phyloP scores from a whole-genome alignment of 2,797 vertebrate genomes.

The Pteropus rufus region DNA sequence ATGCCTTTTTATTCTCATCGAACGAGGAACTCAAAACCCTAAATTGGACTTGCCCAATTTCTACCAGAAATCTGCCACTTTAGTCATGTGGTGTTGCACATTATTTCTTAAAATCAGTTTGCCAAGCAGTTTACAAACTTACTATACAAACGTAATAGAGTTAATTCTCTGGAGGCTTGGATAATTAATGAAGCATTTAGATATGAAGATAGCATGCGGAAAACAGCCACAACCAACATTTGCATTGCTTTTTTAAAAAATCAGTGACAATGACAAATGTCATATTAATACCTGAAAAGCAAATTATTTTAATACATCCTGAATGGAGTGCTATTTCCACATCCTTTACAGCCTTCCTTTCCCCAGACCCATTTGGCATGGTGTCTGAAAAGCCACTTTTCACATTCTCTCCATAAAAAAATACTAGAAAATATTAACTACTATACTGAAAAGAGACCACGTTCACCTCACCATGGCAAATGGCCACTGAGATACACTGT shows the following conservation, averaged over 20 bases:
- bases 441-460: slow-evolving; percentile 55
- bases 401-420: slow-evolving; percentile 64
- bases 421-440: slow-evolving; percentile 73
- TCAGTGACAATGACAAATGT: slow-evolving; percentile 80
- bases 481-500: slow-evolving; percentile 56
- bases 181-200: slow-evolving; percentile 70
- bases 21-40: slow-evolving; percentile 43
- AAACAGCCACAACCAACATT: slow-evolving; percentile 77
- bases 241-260: slow-evolving; percentile 73
- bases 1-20: slow-evolving; percentile 47
- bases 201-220: slow-evolving; percentile 77
- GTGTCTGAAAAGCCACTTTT: slow-evolving; percentile 63
- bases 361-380: slow-evolving; percentile 66
- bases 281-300: slow-evolving; percentile 79
- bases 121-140: slow-evolving; percentile 70
- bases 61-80: slow-evolving; percentile 70
- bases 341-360: slow-evolving; percentile 61
- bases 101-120: slow-evolving; percentile 72
- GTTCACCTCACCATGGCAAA: slow-evolving; percentile 56
- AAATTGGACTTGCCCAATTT: slow-evolving; percentile 57
- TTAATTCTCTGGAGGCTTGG: slow-evolving; percentile 75
- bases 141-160: slow-evolving; percentile 72
- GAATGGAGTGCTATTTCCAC: slow-evolving; percentile 71
- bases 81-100: slow-evolving; percentile 12
- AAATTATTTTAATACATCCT: slow-evolving; percentile 79